Evolutionary conservation across 2,888 invertebrate genomes (phyloP).

Genomic region (Drosophila mercatorum): DNA sequence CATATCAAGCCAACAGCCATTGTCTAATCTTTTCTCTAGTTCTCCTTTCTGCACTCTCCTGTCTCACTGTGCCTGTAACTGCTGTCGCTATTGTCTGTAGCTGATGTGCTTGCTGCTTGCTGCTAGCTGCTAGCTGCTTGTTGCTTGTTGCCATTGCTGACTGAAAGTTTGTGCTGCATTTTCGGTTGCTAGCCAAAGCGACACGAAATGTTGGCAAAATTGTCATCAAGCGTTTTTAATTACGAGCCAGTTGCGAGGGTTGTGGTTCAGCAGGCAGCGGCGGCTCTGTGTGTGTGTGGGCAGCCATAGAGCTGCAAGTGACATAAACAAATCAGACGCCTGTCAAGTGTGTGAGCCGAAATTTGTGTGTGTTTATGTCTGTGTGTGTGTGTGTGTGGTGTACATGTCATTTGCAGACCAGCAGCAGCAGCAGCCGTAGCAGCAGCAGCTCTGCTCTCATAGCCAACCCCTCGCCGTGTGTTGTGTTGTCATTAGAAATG

Average conservation of each 20-base stretch:
- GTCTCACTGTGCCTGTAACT: constrained; percentile 27
- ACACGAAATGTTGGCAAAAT: constrained; percentile 63
- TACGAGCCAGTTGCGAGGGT: constrained; percentile 50
- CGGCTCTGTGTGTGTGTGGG: constrained; percentile 45
- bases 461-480: constrained; percentile 14
- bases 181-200: constrained; percentile 44
- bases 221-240: constrained; percentile 79
- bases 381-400: constrained; percentile 32
- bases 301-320: constrained; percentile 74
- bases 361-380: constrained; percentile 44
- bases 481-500: constrained; percentile 79
- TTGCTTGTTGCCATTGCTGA: not conserved
- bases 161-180: constrained; percentile 60
- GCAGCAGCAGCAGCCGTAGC: constrained; percentile 29
- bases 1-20: too few species aligned
- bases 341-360: constrained; percentile 70
- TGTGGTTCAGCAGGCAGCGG: constrained; percentile 24
- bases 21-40: too few species aligned
- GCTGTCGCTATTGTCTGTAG: constrained; percentile 23
- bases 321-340: constrained; percentile 81
- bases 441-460: constrained; percentile 1
- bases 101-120: not conserved
- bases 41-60: too few species aligned
- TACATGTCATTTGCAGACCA: constrained; percentile 68
- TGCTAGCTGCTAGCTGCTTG: constrained; percentile 1